A percentile compares a stretch with the other conserved stretches of the same genome.
Evolutionary conservation across 2,888 invertebrate genomes (phyloP).

Genomic region (Lochmaea crataegi): DNA sequence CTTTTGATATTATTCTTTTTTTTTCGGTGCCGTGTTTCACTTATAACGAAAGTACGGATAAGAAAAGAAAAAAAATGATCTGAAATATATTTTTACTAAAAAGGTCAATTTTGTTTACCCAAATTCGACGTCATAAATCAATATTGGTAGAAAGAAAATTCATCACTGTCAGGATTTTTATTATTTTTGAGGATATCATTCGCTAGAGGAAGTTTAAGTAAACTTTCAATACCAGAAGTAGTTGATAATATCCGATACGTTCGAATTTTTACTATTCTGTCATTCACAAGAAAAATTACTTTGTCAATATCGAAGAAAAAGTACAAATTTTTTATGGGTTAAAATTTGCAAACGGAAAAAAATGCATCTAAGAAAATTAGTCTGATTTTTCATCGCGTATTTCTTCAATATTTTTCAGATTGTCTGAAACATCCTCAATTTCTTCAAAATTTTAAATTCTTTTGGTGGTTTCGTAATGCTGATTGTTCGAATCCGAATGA

Average conservation of each 20-base stretch:
- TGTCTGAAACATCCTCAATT: no score
- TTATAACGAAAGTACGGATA: neutral
- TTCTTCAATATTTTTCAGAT: no score
- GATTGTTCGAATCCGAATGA: no score
- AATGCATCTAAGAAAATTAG: no score
- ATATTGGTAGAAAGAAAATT: slow-evolving; percentile 23
- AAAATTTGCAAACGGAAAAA: no score
- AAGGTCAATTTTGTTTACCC: slow-evolving; percentile 29
- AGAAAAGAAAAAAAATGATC: slow-evolving; percentile 13
- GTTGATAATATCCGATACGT: neutral
- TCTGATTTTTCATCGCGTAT: no score
- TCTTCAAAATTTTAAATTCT: no score
- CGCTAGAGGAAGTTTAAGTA: neutral
- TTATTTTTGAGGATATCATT: slow-evolving; percentile 24
- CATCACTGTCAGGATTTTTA: slow-evolving; percentile 23
- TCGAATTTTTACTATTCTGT: no score
- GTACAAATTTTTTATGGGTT: no score
- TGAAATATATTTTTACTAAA: slow-evolving; percentile 21
- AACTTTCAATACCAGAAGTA: neutral
- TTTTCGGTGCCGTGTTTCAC: slow-evolving; percentile 2
- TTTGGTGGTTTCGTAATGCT: no score
- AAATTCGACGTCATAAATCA: slow-evolving; percentile 16
- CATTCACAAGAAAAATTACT: neutral
- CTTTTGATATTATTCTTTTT: neutral
- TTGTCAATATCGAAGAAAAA: neutral